Evolutionary conservation across 2,888 invertebrate species (phyloP).

Genomic region (Drosophila fulvimacula): DNA sequence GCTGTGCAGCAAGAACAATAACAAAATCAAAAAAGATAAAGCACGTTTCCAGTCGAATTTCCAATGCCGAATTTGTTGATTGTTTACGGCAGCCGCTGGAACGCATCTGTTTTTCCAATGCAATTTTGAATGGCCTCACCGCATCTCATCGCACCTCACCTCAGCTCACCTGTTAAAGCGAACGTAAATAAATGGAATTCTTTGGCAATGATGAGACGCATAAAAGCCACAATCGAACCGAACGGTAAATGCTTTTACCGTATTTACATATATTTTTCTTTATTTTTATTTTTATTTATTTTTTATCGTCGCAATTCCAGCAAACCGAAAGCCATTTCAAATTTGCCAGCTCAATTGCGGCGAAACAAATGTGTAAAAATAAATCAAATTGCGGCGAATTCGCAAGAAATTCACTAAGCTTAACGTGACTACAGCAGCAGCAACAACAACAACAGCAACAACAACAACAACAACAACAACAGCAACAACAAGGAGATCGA

Average conservation of each 20-base stretch:
- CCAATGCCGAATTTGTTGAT: conserved; percentile 52
- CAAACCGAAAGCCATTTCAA: conserved; percentile 40
- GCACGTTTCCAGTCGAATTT: conserved; percentile 58
- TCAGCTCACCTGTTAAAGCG: not conserved
- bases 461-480: conserved; percentile 2
- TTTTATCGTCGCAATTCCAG: conserved; percentile 1
- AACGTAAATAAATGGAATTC: conserved; percentile 14
- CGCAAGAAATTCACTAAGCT: conserved; percentile 40
- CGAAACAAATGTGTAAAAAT: conserved; percentile 52
- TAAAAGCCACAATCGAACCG: conserved; percentile 17
- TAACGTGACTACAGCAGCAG: conserved; percentile 11
- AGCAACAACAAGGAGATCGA: conserved; percentile 1
- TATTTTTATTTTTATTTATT: not conserved
- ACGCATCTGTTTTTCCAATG: conserved; percentile 43
- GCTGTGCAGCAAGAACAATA: conserved; percentile 36
- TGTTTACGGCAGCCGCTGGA: conserved; percentile 18
- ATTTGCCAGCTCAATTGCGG: conserved; percentile 41
- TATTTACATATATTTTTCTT: not conserved
- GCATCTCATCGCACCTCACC: too few relatives aligned
- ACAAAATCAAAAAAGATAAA: conserved; percentile 34
- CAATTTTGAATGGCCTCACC: conserved; percentile 32
- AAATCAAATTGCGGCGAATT: conserved; percentile 42
- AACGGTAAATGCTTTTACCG: conserved; percentile 9
- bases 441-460: not conserved
- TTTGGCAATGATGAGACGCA: conserved; percentile 19